Evolutionary conservation across 2,797 vertebrate species (phyloP), one percentile per base, ranked within the genome.

Genomic region (Manis pentadactyla): DNA sequence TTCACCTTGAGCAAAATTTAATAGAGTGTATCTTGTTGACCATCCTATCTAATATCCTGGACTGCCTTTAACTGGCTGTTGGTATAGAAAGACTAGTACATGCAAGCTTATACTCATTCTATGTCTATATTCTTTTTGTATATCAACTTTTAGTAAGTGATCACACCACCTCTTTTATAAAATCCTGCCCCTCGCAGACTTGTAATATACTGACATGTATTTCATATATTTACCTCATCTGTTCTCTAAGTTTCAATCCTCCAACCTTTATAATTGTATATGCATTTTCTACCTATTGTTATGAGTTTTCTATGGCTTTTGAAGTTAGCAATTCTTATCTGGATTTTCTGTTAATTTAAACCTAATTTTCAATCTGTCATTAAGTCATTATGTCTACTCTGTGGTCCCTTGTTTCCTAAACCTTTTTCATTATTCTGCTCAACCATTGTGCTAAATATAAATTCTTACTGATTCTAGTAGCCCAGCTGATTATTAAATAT

Each of bases 321-420:
- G 31, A 93, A 85, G 27, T 81, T 49, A 85, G 84, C 51, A 23
- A 29, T 89, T 39, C 66, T 90, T 66, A 82, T 71, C 2, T 82
- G 31, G 25, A 84, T 25, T 59, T 88, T 85, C 19, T 64, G 3
- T 39, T 85, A 25, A 92, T 74, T 71, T 64, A 92, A 87, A 71
- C 34, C 53, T 37, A 46, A 51, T 39, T 79, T 88, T 91, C 23
- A 9, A 37, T 74, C 14, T 71, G 3, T 49, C 18, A 64, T 78
- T 88, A 89, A 55, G 29, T 82, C 34, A 78, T 88, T 68, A 93
- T 53, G 87, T 92, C 69, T 95, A 55, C n/a, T 55, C 31, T 78
- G 18, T 63, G 18, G 21, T 10, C 29, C 2, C 66, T 86, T 73
- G 2, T 17, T 90, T 93, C 66, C 8, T 59, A 27, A 68, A 97